These are phyloP conservation scores for Asobara japonica DNA, from an alignment of 1,140 invertebrate species.

Conservation along the genomic window DNA sequence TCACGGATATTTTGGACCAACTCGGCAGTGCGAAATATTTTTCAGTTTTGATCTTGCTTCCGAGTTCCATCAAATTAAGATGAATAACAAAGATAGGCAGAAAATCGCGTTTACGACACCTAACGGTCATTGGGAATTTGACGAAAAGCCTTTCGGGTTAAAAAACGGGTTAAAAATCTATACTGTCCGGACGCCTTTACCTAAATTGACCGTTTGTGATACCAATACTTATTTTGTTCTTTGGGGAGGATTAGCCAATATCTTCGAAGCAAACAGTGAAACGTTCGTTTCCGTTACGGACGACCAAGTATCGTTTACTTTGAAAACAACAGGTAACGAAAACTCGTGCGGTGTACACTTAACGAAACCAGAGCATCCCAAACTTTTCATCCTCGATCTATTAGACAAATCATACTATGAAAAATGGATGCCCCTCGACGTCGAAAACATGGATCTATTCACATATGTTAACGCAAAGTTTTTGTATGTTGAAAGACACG, in stretches of 20 bases:
- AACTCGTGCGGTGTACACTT: slow-evolving; percentile 26
- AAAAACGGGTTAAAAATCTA: slow-evolving; percentile 40
- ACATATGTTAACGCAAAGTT: slow-evolving; percentile 43
- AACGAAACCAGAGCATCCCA: slow-evolving; percentile 37
- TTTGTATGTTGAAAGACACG: slow-evolving; percentile 36
- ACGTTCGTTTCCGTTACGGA: slow-evolving; percentile 30
- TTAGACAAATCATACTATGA: slow-evolving; percentile 18
- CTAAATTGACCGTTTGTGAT: slow-evolving; percentile 25
- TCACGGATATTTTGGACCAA: slow-evolving; percentile 60
- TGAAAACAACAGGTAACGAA: not conserved
- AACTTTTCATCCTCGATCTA: slow-evolving; percentile 42
- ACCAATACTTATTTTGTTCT: slow-evolving; percentile 29
- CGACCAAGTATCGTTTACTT: slow-evolving; percentile 30
- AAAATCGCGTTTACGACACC: slow-evolving; percentile 61
- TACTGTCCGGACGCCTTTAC: slow-evolving; percentile 49
- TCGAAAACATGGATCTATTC: slow-evolving; percentile 37
- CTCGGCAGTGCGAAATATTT: slow-evolving; percentile 55
- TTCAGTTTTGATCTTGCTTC: slow-evolving; percentile 56
- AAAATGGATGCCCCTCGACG: not conserved
- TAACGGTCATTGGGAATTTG: slow-evolving; percentile 53
- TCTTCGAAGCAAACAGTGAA: slow-evolving; percentile 17
- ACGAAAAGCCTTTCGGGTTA: slow-evolving; percentile 49
- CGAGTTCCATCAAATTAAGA: slow-evolving; percentile 64
- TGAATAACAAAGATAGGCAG: slow-evolving; percentile 45
- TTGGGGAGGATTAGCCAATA: slow-evolving; percentile 29